These are phyloP conservation scores for Ylistrum balloti DNA, from an alignment of 1,140 invertebrate species.

Conservation along the genomic window DNA sequence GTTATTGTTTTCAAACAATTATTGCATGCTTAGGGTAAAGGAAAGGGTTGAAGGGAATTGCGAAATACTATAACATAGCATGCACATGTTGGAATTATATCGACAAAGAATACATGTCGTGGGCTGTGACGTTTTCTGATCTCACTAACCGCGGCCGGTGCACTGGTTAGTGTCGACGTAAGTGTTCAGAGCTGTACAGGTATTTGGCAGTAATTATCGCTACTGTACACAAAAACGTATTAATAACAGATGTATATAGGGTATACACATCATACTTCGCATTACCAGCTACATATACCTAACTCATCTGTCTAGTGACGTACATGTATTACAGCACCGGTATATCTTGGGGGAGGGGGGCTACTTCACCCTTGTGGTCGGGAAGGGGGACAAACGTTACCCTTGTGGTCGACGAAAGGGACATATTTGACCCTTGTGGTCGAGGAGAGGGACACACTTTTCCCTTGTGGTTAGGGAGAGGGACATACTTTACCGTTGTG, in stretches of 20 bases:
- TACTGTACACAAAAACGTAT: background rate
- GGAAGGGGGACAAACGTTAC: background rate
- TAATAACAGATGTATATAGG: background rate
- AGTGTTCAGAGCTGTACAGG: background rate
- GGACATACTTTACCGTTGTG: background rate
- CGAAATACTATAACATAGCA: too few species aligned
- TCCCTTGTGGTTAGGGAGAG: too few species aligned
- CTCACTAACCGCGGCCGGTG: background rate
- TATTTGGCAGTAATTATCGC: slow-evolving; percentile 17
- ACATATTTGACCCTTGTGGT: too few species aligned
- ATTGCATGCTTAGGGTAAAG: too few species aligned
- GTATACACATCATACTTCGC: background rate
- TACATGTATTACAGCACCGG: background rate
- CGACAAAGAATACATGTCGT: background rate
- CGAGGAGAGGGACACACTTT: too few species aligned
- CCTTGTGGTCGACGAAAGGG: too few species aligned
- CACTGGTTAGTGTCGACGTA: background rate
- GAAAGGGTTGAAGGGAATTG: too few species aligned
- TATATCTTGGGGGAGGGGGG: background rate
- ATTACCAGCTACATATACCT: background rate
- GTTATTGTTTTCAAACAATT: too few species aligned
- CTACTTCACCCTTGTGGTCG: background rate
- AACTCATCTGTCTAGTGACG: background rate
- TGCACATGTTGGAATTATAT: background rate
- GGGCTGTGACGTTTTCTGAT: background rate